Conservation (phyloP, 2,797 vertebrate genomes). For the Oreochromis grahami region DNA sequence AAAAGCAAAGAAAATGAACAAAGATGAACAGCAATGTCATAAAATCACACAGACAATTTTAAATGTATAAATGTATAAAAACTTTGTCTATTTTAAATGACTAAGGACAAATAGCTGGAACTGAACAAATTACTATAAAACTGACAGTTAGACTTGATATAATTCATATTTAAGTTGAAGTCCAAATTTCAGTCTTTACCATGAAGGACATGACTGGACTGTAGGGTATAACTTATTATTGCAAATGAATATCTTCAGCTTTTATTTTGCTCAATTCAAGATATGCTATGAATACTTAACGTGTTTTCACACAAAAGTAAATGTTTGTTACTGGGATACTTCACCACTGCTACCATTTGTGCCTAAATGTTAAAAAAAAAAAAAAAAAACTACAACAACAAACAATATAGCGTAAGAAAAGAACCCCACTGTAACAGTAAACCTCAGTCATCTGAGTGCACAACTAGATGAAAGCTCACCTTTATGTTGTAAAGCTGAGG, state of each 20-base stretch:
- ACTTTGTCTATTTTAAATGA: not conserved
- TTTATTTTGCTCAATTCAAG: not conserved
- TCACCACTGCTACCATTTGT: not conserved
- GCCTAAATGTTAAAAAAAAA: not conserved
- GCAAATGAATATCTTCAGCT: not conserved
- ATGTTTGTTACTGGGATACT: not conserved
- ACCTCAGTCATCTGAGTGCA: not conserved
- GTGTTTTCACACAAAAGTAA: not conserved
- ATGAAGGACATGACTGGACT: not conserved
- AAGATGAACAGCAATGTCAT: not conserved
- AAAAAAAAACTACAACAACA: not conserved
- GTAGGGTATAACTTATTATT: not conserved
- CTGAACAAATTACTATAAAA: not conserved
- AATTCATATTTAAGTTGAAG: not conserved
- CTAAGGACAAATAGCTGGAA: not conserved
- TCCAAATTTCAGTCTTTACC: not conserved
- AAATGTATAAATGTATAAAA: not conserved
- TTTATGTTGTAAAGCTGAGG: not conserved
- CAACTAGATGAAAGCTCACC: not conserved
- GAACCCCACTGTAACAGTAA: not conserved
- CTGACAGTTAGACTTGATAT: not conserved
- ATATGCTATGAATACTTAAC: not conserved
- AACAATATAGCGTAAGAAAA: not conserved
- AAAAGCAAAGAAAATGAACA: not conserved
- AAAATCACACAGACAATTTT: not conserved